phyloP scores from a whole-genome alignment of 2,888 invertebrate species.

The Drosophila aldrichi region DNA sequence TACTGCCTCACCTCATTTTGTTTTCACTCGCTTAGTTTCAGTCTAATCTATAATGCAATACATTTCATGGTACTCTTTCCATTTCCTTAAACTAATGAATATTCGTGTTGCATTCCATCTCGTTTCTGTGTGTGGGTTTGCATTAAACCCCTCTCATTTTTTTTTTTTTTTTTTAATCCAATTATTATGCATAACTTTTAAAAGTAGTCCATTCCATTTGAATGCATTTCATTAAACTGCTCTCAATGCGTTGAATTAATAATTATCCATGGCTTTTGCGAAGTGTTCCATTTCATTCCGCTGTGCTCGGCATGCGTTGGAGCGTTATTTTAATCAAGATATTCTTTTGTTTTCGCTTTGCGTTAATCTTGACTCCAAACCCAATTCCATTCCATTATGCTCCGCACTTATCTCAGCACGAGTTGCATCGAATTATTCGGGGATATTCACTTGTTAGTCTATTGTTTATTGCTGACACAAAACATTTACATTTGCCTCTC shows the following conservation, averaged over 20 bases:
- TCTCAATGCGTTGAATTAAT: not conserved
- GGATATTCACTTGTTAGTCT: slow-evolving; percentile 22
- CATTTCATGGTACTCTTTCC: too few species aligned
- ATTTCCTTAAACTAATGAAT: not conserved
- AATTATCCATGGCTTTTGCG: not conserved
- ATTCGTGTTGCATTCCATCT: not conserved
- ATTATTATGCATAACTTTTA: not conserved
- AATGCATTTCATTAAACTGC: slow-evolving; percentile 3
- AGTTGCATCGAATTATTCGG: slow-evolving; percentile 28
- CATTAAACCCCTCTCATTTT: not conserved
- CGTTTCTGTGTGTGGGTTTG: not conserved
- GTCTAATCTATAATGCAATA: too few species aligned
- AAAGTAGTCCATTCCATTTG: not conserved
- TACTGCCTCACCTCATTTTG: too few species aligned
- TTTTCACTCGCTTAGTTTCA: too few species aligned
- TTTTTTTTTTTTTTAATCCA: not conserved
- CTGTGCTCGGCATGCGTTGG: not conserved
- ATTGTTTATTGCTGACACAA: slow-evolving; percentile 40
- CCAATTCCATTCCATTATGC: slow-evolving; percentile 7
- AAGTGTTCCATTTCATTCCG: not conserved
- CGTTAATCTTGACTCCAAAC: slow-evolving; percentile 11
- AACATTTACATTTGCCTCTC: slow-evolving; percentile 65
- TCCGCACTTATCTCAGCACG: not conserved
- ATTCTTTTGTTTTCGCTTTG: slow-evolving; percentile 1
- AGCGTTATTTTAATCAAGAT: slow-evolving; percentile 8